Base-by-base conservation (phyloP, 2,113 vertebrate species). In the Guaruba guarouba region DNA sequence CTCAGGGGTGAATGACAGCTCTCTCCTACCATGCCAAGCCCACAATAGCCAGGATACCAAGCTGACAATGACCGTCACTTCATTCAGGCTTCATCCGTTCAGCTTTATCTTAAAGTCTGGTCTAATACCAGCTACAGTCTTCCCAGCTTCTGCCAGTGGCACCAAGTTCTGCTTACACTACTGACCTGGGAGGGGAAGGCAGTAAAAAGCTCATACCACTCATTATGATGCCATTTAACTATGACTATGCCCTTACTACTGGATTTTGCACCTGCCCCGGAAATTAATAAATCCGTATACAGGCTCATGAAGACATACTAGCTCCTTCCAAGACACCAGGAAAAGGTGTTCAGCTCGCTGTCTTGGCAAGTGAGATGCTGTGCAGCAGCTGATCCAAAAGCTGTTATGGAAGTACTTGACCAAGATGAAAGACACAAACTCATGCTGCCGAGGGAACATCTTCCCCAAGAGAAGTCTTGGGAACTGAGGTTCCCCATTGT, bases 221-320 rank as follows among this genome's bases (percentile, higher is more conserved):
- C 5, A 8, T 33, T 59, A 35, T 64, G 91, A 95, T 71, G 81
- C 89, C 91, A 95, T 31, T 86, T 17, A 55, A 44, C 70, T 68
- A 68, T 96, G 95, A 97, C 81, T 97, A 93, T 29, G 7, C 66
- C 62, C 84, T 82, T 75, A 44, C 83, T 55, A 78, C 61, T 61
- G 92, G 57, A 75, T 67, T 68, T 35, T 69, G 86, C 89, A 66
- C 89, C 96, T 93, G 91, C 86, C 93, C 94, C 62, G 41, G 93
- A 96, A 97, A 93, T 37, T 89, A 51, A 86, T 55, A 86, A 94
- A 96, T 79, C 80, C 6, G 1, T 37, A 64, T 4, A 82, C 43
- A 92, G 78, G 84, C 43, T 91, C 88, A 82, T 67, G 52, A 84
- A 75, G 92, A 86, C 57, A 71, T n/a, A 93, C 89, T 91, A 79